Evolutionary conservation across 2,797 vertebrate species (phyloP).

Genomic region (Coendou prehensilis): DNA sequence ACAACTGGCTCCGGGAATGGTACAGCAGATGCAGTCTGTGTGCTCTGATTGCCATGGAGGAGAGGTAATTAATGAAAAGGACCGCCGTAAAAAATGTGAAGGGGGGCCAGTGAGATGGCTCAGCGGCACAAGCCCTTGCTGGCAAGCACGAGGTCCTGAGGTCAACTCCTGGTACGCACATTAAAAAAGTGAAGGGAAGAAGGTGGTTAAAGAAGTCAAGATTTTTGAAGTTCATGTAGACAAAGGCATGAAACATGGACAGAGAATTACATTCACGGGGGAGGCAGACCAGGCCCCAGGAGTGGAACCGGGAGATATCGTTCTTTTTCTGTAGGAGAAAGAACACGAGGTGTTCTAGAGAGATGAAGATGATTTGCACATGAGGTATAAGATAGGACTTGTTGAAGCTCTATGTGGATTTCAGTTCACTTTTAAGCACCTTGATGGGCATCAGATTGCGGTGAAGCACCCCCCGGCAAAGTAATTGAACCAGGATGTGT

Average conservation of each 20-base stretch:
- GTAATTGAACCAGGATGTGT: too few species aligned
- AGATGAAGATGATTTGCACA: too few species aligned
- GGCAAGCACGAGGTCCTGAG: too few species aligned
- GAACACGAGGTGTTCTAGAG: conserved; percentile 93
- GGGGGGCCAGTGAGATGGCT: too few species aligned
- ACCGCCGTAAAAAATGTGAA: too few species aligned
- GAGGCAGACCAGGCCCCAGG: conserved; percentile 98
- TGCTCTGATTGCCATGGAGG: conserved; percentile 98
- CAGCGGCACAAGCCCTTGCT: too few species aligned
- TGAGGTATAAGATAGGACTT: too few species aligned
- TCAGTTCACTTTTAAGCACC: too few species aligned
- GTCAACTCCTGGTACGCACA: too few species aligned
- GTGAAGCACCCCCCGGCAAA: too few species aligned
- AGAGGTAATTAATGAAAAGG: conserved; percentile 81
- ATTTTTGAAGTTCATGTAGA: conserved; percentile 99
- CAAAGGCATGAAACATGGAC: conserved; percentile 99
- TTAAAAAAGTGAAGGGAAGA: conserved; percentile 99
- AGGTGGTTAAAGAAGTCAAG: conserved; percentile 99
- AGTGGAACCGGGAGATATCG: conserved; percentile 97
- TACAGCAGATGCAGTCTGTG: conserved; percentile 99
- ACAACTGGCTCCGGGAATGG: conserved; percentile 99
- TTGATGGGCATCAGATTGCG: too few species aligned
- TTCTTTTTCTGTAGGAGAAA: conserved; percentile 97
- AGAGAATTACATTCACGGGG: conserved; percentile 98
- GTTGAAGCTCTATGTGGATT: too few species aligned